Conservation (phyloP, 2,113 vertebrate species). For the Catagonus wagneri region DNA sequence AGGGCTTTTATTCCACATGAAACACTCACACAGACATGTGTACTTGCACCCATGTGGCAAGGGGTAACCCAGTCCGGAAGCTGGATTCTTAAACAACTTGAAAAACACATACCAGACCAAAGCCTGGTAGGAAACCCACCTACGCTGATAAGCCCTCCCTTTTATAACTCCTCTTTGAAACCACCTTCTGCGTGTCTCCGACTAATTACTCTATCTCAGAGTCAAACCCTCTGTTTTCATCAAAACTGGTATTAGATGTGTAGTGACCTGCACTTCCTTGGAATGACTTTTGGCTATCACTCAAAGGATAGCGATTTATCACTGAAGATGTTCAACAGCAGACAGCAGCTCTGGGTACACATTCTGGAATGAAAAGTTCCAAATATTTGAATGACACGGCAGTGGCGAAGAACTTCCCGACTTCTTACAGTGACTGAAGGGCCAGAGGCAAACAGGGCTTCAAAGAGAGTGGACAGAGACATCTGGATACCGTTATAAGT, state of each 20-base stretch:
- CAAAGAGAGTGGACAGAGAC: not conserved
- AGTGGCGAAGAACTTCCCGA: not conserved
- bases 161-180: slow-evolving; percentile 39
- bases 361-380: not conserved
- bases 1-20: not conserved
- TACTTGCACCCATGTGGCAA: not conserved
- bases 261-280: not conserved
- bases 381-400: not conserved
- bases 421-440: not conserved
- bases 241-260: not conserved
- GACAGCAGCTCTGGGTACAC: not conserved
- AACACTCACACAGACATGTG: not conserved
- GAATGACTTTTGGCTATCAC: slow-evolving; percentile 21
- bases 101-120: not conserved
- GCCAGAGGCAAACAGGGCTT: not conserved
- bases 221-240: slow-evolving; percentile 12
- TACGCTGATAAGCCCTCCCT: not conserved
- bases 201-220: not conserved
- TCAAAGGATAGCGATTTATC: slow-evolving; percentile 1
- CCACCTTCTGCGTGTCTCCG: not conserved
- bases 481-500: not conserved
- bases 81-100: not conserved
- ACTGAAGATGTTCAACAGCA: not conserved
- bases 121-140: not conserved
- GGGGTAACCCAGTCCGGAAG: not conserved